Conservation (phyloP, 2,888 invertebrate genomes). For the Galerucella pusilla region DNA sequence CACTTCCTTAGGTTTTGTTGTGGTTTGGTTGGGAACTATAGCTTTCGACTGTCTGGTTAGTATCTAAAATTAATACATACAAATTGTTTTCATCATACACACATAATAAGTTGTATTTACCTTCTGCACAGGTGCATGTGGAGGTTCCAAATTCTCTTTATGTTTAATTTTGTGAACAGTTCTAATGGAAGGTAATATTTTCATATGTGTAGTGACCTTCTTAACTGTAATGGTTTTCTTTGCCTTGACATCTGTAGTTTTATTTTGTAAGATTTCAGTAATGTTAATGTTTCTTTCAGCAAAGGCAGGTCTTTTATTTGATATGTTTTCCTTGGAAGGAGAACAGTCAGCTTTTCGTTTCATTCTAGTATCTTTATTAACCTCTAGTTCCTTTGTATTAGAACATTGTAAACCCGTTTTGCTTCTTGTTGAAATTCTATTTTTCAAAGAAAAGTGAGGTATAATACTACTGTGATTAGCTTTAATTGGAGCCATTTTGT, state of each 20-base stretch:
- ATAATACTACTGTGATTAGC: conserved; percentile 58
- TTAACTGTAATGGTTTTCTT: conserved; percentile 59
- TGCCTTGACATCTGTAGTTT: conserved; percentile 52
- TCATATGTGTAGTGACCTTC: conserved; percentile 66
- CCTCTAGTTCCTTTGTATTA: conserved; percentile 51
- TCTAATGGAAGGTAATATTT: conserved; percentile 59
- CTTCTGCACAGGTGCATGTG: conserved; percentile 57
- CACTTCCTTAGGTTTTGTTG: conserved; percentile 59
- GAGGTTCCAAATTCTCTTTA: conserved; percentile 61
- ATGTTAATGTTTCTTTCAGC: conserved; percentile 82
- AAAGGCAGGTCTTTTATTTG: conserved; percentile 84
- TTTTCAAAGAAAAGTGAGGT: conserved; percentile 61
- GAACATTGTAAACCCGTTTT: conserved; percentile 45
- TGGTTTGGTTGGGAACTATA: conserved; percentile 58
- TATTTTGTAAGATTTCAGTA: conserved; percentile 44
- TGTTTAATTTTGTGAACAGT: conserved; percentile 62
- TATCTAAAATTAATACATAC: conserved; percentile 41
- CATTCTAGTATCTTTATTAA: conserved; percentile 63
- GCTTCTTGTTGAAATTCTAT: conserved; percentile 68
- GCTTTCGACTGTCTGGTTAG: conserved; percentile 60
- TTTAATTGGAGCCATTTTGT: conserved; percentile 72
- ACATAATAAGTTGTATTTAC: conserved; percentile 15
- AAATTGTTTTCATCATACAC: background rate
- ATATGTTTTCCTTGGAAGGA: conserved; percentile 78
- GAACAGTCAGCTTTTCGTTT: conserved; percentile 87